Evolutionary conservation across 2,888 invertebrate species (phyloP).

Genomic region (Hetaerina titia): DNA sequence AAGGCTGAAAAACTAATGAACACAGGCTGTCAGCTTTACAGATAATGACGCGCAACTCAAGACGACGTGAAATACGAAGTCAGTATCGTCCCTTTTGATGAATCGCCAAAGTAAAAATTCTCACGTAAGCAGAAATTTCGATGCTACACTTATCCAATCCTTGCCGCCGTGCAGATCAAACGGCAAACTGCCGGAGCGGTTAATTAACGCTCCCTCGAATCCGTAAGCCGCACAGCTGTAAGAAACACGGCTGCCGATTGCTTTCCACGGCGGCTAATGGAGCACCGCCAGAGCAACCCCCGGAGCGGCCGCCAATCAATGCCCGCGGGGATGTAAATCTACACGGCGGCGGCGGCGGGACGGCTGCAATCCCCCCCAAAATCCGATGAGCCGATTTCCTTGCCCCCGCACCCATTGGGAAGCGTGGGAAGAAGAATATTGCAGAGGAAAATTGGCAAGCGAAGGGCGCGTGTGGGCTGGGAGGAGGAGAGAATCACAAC

Average conservation of each 20-base stretch:
- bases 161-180: background rate
- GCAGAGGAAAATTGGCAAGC: background rate
- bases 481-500: slow-evolving; percentile 4
- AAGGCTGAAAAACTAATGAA: no score
- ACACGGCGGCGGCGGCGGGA: background rate
- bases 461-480: background rate
- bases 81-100: background rate
- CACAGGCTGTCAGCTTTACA: no score
- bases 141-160: background rate
- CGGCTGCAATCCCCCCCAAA: background rate
- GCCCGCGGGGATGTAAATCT: slow-evolving; percentile 24
- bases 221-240: background rate
- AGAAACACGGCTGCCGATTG: background rate
- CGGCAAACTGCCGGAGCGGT: background rate
- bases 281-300: background rate
- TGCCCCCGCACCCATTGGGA: background rate
- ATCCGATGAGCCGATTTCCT: slow-evolving; percentile 27
- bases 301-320: background rate
- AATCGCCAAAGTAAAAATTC: background rate
- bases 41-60: no score
- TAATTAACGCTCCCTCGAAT: background rate
- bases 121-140: background rate
- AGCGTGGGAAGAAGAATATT: slow-evolving; percentile 34
- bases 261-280: background rate
- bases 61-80: no score